Conservation (phyloP, 2,797 vertebrate genomes). For the Heteromormyrus szaboi region DNA sequence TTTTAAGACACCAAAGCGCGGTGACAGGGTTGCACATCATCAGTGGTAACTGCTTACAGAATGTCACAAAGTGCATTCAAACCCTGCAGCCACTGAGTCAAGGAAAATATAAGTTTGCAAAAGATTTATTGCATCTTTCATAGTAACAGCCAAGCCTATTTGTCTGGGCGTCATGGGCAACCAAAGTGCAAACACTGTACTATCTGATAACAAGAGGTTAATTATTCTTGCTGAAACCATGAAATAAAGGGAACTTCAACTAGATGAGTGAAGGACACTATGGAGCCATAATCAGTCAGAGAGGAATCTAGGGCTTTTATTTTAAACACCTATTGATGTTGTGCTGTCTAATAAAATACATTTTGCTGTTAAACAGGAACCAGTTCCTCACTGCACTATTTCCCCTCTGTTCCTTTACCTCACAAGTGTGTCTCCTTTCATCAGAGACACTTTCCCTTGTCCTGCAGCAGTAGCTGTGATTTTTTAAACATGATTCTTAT, state of each 20-base stretch:
- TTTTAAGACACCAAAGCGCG: not conserved
- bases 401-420: not conserved
- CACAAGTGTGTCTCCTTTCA: not conserved
- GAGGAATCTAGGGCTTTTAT: not conserved
- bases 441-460: not conserved
- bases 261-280: not conserved
- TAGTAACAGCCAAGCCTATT: not conserved
- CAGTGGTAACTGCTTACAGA: not conserved
- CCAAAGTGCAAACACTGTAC: conserved; percentile 3
- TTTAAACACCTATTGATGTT: not conserved
- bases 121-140: not conserved
- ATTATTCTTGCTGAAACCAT: not conserved
- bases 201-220: not conserved
- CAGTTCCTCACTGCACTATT: not conserved
- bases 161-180: not conserved
- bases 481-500: not conserved
- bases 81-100: not conserved
- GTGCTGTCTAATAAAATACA: not conserved
- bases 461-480: not conserved
- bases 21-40: not conserved
- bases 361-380: not conserved
- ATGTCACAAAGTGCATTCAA: not conserved
- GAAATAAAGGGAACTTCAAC: not conserved
- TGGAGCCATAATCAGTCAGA: not conserved
- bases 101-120: not conserved